Conservation (phyloP, 2,888 invertebrate species). For the Eupithecia abbreviata region DNA sequence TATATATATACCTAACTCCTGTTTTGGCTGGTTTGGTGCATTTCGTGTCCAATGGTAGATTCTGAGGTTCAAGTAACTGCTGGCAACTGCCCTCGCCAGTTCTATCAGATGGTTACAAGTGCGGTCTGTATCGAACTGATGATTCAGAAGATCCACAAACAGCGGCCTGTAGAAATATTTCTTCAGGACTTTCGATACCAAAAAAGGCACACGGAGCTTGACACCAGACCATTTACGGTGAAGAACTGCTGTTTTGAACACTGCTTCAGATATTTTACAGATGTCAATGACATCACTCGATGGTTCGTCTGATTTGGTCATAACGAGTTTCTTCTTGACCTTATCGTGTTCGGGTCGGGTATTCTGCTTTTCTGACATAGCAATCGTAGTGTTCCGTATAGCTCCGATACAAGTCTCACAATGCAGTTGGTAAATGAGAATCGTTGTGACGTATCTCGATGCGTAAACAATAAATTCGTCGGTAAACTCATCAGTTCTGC, state of each 20-base stretch:
- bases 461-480: background rate
- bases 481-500: background rate
- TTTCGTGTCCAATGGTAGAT: background rate
- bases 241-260: background rate
- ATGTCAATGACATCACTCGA: background rate
- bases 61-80: background rate
- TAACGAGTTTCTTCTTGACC: background rate
- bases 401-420: background rate
- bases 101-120: constrained; percentile 1
- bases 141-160: background rate
- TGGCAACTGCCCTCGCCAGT: background rate
- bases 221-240: background rate
- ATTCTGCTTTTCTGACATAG: background rate
- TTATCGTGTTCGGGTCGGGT: background rate
- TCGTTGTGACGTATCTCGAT: background rate
- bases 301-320: background rate
- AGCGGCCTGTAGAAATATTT: background rate
- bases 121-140: background rate
- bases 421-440: background rate
- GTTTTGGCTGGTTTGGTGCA: background rate
- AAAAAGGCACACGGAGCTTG: background rate
- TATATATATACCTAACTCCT: too few relatives aligned
- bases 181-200: background rate
- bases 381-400: background rate
- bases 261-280: background rate